These are phyloP conservation scores for Aelia acuminata DNA, from an alignment of 2,888 invertebrate species.

Conservation along the genomic window DNA sequence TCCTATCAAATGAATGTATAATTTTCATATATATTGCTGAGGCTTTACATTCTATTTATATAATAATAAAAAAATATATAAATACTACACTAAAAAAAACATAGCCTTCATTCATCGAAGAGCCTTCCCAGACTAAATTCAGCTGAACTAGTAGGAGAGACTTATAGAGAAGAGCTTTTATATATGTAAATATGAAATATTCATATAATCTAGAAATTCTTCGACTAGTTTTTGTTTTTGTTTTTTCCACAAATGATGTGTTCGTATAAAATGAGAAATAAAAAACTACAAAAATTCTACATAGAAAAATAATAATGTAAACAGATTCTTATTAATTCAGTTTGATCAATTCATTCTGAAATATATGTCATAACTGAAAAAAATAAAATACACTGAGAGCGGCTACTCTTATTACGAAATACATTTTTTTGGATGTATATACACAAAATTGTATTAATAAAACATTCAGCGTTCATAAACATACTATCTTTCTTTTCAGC, in stretches of 20 bases:
- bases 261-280: neutral
- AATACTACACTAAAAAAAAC: neutral
- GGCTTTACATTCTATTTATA: neutral
- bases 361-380: neutral
- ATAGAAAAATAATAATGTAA: neutral
- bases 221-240: neutral
- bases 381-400: neutral
- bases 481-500: neutral
- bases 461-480: neutral
- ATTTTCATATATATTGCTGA: neutral
- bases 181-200: neutral
- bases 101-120: neutral
- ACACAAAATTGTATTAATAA: too few species aligned
- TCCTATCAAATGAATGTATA: neutral
- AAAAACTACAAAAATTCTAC: conserved; percentile 28
- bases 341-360: conserved; percentile 34
- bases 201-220: neutral
- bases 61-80: conserved; percentile 9
- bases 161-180: conserved; percentile 7
- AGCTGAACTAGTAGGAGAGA: neutral
- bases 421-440: neutral
- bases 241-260: neutral
- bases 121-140: neutral
- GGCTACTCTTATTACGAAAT: too few species aligned
- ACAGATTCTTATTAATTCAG: conserved; percentile 30